Evolutionary conservation across 2,888 invertebrate species (phyloP), one percentile per base, ranked within the genome.

Genomic region (Caenorhabditis wallacei): DNA sequence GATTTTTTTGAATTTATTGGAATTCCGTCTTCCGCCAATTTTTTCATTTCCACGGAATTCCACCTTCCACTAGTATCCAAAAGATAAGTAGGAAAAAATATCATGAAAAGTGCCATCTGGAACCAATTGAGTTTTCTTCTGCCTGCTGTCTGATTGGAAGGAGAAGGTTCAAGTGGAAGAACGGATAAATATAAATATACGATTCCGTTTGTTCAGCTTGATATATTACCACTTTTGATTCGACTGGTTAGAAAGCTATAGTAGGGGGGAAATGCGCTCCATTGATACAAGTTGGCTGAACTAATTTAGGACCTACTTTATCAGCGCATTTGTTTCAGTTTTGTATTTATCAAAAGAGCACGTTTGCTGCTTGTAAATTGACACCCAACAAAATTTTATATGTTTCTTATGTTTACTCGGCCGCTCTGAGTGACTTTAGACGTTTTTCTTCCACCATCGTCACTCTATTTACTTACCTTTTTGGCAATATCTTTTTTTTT

Each of bases 201-300:
- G n/a, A 56, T 64, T 74, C 64, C 74, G 74, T 74, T 74, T 74
- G 74, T 54, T 74, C 72, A 74, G 72, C 72, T 74, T 74, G 64
- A 74, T 74, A n/a, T n/a, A 56, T 46, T 26, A 10, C 40, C 16
- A 40, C 63, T 74, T 64, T 74, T 64, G 56, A 74, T 74, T 57
- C 56, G 57, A 57, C 74, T 64, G 46, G 56, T 54, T 74, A 48
- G 48, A 24, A 26, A 35, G 46, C n/a, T n/a, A n/a, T n/a, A n/a
- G n/a, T n/a, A n/a, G n/a, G n/a, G 35, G 35, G 35, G 10, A 35
- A 35, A 35, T 35, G 35, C 35, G 35, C 35, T 35, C 35, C 10
- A 22, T 61, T 43, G 43, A 43, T 43, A 43, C 5, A 35, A 35
- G 57, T 46, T 10, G 46, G 16, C 35, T 8, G 35, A 35, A 35